Base-by-base conservation (phyloP, 2,888 invertebrate species). In the Hylaea fasciaria region DNA sequence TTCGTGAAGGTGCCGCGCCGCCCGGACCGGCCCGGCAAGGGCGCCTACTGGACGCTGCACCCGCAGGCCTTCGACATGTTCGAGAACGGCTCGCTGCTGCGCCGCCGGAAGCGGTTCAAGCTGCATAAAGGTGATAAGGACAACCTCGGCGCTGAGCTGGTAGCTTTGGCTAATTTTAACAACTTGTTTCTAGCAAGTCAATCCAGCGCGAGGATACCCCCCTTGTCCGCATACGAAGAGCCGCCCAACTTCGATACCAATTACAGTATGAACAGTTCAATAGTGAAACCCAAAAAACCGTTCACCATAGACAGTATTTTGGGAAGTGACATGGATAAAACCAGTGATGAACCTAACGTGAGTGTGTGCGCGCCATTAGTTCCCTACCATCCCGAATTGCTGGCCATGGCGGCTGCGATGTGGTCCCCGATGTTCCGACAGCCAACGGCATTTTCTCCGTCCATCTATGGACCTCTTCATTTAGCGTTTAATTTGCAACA, bases 291-390 rank as follows among this genome's bases (percentile, higher is more conserved):
- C 35, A 95, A 95, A 75, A 93, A 95, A 65, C 92, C 96, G 0
- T 97, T 97, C 78, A 96, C 97, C 29, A 97, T 97, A 72, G 97
- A 97, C 82, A 96, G 96, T 86, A 94, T 97, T 64, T 96, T 97
- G 65, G 95, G 95, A 2, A 95, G 96, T 47, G 96, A 95, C 71
- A 91, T 92, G 70, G 86, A 86, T 54, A 69, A 75, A 58, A 56
- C 63, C 44, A 69, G 68, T 39, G 70, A 66, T 60, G 78, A 72
- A 22, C 49, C 46, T 66, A 73, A 71, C 29, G 76, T 80, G 17
- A 82, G 85, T 22, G 74, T 74, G 61, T 71, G 68, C 56, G 63
- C 51, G 7, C 67, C 68, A 29, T 49, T 68, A 35, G 57, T 65
- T 62, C 64, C 71, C 8, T 76, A 72, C 59, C 72, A 71, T 70